A percentile compares a stretch with the other conserved stretches of the same genome.
Conservation (phyloP, 2,113 vertebrate species). For the Ailuropoda melanoleuca region DNA sequence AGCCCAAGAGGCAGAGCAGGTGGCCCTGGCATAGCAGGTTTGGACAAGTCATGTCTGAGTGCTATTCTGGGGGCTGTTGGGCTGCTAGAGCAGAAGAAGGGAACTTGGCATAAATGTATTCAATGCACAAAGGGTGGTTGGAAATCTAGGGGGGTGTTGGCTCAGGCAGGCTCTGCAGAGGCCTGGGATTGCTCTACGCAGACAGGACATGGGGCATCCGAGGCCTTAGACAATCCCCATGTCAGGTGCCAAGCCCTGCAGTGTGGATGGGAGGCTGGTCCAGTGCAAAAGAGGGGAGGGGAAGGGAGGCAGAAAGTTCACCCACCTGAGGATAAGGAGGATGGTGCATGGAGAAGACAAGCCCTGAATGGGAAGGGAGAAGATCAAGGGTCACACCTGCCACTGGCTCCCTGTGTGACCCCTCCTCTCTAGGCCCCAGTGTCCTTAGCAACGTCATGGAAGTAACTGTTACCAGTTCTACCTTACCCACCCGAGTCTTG, state of each 20-base stretch:
- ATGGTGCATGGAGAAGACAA: not conserved
- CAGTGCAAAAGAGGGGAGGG: not conserved
- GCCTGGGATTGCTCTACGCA: not conserved
- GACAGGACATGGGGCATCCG: not conserved
- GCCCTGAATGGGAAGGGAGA: not conserved
- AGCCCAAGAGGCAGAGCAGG: conserved; percentile 58
- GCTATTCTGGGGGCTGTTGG: not conserved
- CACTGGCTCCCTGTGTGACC: not conserved
- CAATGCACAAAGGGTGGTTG: not conserved
- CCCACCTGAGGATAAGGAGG: not conserved
- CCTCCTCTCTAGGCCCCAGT: not conserved
- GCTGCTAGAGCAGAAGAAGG: not conserved
- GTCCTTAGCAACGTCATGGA: not conserved
- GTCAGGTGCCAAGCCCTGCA: not conserved
- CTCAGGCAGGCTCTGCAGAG: not conserved
- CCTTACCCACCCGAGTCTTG: not conserved
- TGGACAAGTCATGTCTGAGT: not conserved
- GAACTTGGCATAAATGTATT: not conserved
- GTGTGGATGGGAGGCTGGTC: not conserved
- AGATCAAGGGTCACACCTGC: not conserved
- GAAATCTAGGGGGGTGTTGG: not conserved
- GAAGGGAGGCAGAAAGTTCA: not conserved
- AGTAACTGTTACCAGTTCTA: not conserved
- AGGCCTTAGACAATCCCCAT: not conserved
- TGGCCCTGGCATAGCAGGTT: conserved; percentile 48